Evolutionary conservation across 2,797 vertebrate species (phyloP), one percentile per base, ranked within the genome.

Genomic region (Alectoris magna): DNA sequence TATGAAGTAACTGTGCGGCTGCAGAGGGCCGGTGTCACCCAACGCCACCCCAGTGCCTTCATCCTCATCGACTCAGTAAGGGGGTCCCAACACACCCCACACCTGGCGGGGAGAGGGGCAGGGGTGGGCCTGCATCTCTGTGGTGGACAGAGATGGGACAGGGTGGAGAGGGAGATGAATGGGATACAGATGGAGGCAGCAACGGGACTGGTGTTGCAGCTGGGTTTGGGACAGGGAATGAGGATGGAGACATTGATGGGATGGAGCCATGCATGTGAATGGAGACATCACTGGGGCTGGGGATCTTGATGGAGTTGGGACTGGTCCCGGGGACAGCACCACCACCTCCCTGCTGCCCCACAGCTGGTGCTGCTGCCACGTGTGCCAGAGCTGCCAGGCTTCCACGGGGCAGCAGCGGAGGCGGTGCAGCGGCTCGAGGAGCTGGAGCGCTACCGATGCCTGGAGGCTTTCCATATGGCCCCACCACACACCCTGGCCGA

Each of bases 41-140:
- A 97, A 83, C 97, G 98, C 48, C 98, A 98, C 79, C 97, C 98
- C 0, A 96, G 97, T 0, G 98, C 98, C 68, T 98, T 98, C 94
- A 98, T 99, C 88, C 98, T 99, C 5, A 94, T 99, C 0, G 99
- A 99, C 96, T 99, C 98, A 64, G 98, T 99, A 93, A 98, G 85
- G 8, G 21, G 2, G 13, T 19, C 36, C 44, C 1, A 5, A 23
- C 72, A 70, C 1, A 0, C 11, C 48, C 51, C 6, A 1, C 0
- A 1, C 5, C 24, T 66, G 66, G 51, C n/a, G 19, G 41, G 64
- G 34, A 67, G 46, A 58, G 73, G 48, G 53, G 22, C 53, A 55
- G 17, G 39, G 39, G 31, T 0, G 0, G 34, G 34, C 7, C n/a
- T n/a, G n/a, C n/a, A n/a, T n/a, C n/a, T n/a, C n/a, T n/a, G 2